Conservation (phyloP, 2,113 vertebrate genomes). For the Polyodon spathula region DNA sequence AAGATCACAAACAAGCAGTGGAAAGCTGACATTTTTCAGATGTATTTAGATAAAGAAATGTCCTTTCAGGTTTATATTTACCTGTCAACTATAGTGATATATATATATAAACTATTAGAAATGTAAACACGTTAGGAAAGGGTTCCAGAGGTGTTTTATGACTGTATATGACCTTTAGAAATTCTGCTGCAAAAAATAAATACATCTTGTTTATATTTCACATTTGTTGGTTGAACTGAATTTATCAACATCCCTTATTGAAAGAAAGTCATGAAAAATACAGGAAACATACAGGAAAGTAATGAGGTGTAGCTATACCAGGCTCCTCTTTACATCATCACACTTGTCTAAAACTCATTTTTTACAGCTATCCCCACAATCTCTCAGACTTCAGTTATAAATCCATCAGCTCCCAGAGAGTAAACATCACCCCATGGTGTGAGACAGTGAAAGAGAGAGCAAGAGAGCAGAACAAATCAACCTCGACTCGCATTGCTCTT, state of each 20-base stretch:
- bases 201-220: too few species aligned
- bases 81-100: too few species aligned
- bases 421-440: neutral
- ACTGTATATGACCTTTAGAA: too few species aligned
- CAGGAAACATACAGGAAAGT: neutral
- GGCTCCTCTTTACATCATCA: neutral
- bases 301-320: neutral
- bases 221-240: too few species aligned
- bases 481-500: neutral
- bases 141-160: too few species aligned
- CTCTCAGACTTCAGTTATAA: neutral
- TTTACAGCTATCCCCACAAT: neutral
- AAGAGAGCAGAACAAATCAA: neutral
- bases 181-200: too few species aligned
- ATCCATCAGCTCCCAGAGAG: constrained; percentile 5
- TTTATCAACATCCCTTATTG: too few species aligned
- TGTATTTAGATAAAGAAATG: too few species aligned
- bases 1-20: neutral
- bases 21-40: neutral
- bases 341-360: neutral
- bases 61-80: too few species aligned
- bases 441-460: neutral
- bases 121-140: too few species aligned
- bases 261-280: neutral
- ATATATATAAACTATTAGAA: too few species aligned